These are phyloP conservation scores for Chondrosia reniformis DNA, from an alignment of 37 sponge, comb jelly and placozoan genomes.

Conservation along the genomic window DNA sequence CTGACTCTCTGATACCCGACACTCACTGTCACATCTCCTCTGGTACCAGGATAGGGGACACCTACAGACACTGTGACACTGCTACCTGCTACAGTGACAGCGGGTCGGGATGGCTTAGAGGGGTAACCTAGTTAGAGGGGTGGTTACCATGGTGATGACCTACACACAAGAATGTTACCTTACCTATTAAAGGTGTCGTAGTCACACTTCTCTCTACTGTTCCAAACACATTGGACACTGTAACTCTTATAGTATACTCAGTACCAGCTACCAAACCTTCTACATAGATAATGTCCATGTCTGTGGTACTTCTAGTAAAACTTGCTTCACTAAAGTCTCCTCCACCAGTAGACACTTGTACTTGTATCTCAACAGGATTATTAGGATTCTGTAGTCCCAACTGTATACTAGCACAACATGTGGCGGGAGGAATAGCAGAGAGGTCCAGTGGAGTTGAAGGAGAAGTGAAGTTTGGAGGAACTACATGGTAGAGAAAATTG, in stretches of 20 bases:
- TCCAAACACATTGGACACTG: conserved; percentile 3
- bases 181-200: neutral
- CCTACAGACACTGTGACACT: too few relatives aligned
- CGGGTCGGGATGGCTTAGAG: too few relatives aligned
- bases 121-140: too few relatives aligned
- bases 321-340: too few relatives aligned
- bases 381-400: neutral
- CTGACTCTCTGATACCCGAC: too few relatives aligned
- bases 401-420: conserved; percentile 11
- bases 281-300: neutral
- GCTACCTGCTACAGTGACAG: too few relatives aligned
- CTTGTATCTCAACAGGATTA: neutral
- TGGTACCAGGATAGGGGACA: too few relatives aligned
- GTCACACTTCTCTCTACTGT: neutral
- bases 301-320: neutral
- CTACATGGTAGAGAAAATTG: neutral
- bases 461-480: conserved; percentile 10
- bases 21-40: too few relatives aligned
- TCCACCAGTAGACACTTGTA: neutral
- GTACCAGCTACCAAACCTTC: conserved; percentile 6
- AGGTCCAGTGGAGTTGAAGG: neutral
- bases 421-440: neutral
- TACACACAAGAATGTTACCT: too few relatives aligned
- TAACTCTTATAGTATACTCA: neutral
- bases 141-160: too few relatives aligned